Percentiles rank a stretch among this genome's conserved stretches.
Evolutionary conservation across 2,797 vertebrate species (phyloP).

Genomic region (Poecilia velifera): DNA sequence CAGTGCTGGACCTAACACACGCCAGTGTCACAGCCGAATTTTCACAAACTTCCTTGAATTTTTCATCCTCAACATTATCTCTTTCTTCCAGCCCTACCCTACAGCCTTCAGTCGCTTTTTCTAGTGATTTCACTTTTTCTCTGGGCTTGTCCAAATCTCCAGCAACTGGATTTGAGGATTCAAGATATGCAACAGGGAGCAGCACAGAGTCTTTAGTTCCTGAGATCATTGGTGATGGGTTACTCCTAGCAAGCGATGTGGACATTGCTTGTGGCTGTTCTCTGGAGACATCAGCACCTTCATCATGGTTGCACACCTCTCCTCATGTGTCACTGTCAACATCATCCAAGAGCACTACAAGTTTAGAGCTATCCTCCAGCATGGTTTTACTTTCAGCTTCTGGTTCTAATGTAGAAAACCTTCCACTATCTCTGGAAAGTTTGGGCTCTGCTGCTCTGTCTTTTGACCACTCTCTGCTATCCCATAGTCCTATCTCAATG

Average conservation of each 20-base stretch:
- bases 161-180: slow-evolving; percentile 71
- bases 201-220: slow-evolving; percentile 61
- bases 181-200: slow-evolving; percentile 52
- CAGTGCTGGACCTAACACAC: slow-evolving; percentile 67
- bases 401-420: slow-evolving; percentile 67
- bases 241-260: slow-evolving; percentile 47
- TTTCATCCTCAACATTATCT: slow-evolving; percentile 73
- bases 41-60: slow-evolving; percentile 72
- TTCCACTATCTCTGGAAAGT: slow-evolving; percentile 52
- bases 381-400: slow-evolving; percentile 41
- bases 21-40: slow-evolving; percentile 62
- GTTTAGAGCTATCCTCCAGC: slow-evolving; percentile 50
- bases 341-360: slow-evolving; percentile 51
- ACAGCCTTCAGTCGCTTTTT: slow-evolving; percentile 80
- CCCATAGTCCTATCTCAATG: slow-evolving; percentile 62
- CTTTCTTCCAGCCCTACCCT: slow-evolving; percentile 76
- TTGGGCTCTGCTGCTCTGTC: slow-evolving; percentile 67
- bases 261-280: slow-evolving; percentile 65
- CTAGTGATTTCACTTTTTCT: slow-evolving; percentile 81
- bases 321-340: slow-evolving; percentile 52
- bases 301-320: slow-evolving; percentile 70
- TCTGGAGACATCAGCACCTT: slow-evolving; percentile 52
- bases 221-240: slow-evolving; percentile 53
- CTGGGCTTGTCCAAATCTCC: slow-evolving; percentile 77
- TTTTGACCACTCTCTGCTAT: slow-evolving; percentile 57